Base-by-base conservation (phyloP, 1,140 invertebrate species). In the Nixonia krombeini region DNA sequence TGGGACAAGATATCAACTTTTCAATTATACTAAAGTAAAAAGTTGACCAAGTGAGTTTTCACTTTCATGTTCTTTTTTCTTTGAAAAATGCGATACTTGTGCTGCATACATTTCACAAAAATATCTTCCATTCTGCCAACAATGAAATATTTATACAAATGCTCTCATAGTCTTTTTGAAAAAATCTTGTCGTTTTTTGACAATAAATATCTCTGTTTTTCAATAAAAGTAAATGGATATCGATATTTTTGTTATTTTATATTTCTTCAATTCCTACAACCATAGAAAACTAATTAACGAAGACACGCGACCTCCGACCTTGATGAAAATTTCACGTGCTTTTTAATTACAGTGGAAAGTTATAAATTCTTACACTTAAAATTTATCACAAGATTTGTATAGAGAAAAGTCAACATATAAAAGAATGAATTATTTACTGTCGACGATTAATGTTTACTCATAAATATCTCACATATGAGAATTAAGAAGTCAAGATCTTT, bases 401-500 rank as follows among this genome's bases (percentile, higher is more conserved):
- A 31, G 4, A n/a, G 12, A 4, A 3, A 31, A 31, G 29, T n/a
- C 29, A n/a, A 4, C 9, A 10, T 31, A n/a, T 31, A 3, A 31
- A n/a, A n/a, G n/a, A n/a, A n/a, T n/a, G n/a, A 31, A 3, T 31
- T 31, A n/a, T 26, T 26, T 9, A 26, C 3, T 10, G 29, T 2
- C 8, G 9, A 31, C 9, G 12, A 31, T 31, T 31, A 3, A n/a
- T 31, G 29, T 2, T 9, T 8, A 31, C 21, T 31, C 9, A 31
- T 26, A 35, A 13, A 13, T 13, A 13, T 13, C 10, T 35, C 2
- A 35, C 5, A 4, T 13, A 13, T 13, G 12, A 69, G 63, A 69
- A 58, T 69, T 53, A 59, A 57, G 53, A 68, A 42, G 52, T 69
- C 47, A 57, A 50, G 57, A 58, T 57, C 57, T 50, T 62, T 52